Base-by-base conservation (phyloP, 2,888 invertebrate genomes). In the Apoda limacodes region DNA sequence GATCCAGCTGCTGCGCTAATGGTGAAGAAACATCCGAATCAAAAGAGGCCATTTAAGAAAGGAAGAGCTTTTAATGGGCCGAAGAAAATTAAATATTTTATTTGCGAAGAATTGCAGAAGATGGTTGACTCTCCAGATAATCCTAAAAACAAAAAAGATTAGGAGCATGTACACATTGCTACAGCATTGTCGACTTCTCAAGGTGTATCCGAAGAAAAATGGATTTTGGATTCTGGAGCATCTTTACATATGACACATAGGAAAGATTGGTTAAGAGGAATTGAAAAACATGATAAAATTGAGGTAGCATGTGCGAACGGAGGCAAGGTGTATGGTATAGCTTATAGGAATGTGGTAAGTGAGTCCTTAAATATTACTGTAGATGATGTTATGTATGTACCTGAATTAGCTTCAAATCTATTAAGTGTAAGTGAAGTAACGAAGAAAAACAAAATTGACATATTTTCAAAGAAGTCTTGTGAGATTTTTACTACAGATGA, bases 201-300 rank as follows among this genome's bases (percentile, higher is more conserved):
- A 25, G 27, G 23, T 22, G 9, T 23, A 22, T 27, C 22, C 15
- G 17, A 22, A 12, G 23, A 28, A n/a, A 13, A 24, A 9, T 24
- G 24, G 24, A 24, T 24, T 11, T 7, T 24, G 7, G 12, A 24
- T 11, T 24, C 24, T 5, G 24, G 24, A 24, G 24, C 24, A 4
- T 24, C 24, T 5, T 11, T 5, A 12, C 24, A 24, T 24, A 24
- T 24, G 12, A 24, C 12, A 11, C 13, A 12, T 9, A 24, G 13
- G 13, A 9, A 9, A 12, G 24, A 24, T 13, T 24, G 24, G 24
- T 12, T 24, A 9, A 24, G 13, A 11, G 4, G 9, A 7, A 12
- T 24, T 24, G 24, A 12, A 10, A 24, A 24, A 10, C 3, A 3
- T 5, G 24, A 12, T 11, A 24, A 24, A 12, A 13, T 24, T 12